A percentile compares a stretch with the other conserved stretches of the same genome.
phyloP scores from a whole-genome alignment of 2,113 vertebrate species.

The Vulpes ferrilata region DNA sequence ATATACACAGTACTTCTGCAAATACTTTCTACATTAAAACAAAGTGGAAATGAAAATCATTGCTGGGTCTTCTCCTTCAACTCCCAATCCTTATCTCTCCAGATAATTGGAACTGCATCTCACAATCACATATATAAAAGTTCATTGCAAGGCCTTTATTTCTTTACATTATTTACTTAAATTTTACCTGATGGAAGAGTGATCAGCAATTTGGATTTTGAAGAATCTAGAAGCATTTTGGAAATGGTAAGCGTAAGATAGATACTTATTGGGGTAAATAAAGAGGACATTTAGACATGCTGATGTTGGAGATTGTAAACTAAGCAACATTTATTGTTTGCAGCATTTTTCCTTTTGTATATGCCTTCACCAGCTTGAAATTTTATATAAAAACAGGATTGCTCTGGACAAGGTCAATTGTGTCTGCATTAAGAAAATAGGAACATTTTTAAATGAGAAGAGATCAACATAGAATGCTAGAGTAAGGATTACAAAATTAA shows the following conservation, averaged over 20 bases:
- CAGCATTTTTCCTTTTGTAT: neutral
- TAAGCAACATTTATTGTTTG: neutral
- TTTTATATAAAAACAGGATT: conserved; percentile 55
- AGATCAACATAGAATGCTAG: conserved; percentile 46
- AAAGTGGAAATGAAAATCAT: neutral
- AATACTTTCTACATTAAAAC: neutral
- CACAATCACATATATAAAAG: neutral
- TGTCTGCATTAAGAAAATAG: conserved; percentile 59
- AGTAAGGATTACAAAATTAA: conserved; percentile 55
- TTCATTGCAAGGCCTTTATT: neutral
- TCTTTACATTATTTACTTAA: neutral
- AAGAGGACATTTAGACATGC: neutral
- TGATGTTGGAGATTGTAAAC: neutral
- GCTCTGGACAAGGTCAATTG: conserved; percentile 53
- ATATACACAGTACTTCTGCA: neutral
- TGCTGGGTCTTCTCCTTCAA: neutral
- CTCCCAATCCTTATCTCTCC: neutral
- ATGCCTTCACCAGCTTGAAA: conserved; percentile 10
- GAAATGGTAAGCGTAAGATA: neutral
- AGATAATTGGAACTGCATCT: neutral
- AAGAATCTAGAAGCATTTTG: neutral
- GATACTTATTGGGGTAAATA: neutral
- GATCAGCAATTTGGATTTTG: neutral
- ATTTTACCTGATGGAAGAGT: neutral
- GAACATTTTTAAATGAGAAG: conserved; percentile 54